A percentile compares a stretch with the other conserved stretches of the same genome.
phyloP scores from a whole-genome alignment of 2,888 invertebrate species.

The Tetragonisca angustula region DNA sequence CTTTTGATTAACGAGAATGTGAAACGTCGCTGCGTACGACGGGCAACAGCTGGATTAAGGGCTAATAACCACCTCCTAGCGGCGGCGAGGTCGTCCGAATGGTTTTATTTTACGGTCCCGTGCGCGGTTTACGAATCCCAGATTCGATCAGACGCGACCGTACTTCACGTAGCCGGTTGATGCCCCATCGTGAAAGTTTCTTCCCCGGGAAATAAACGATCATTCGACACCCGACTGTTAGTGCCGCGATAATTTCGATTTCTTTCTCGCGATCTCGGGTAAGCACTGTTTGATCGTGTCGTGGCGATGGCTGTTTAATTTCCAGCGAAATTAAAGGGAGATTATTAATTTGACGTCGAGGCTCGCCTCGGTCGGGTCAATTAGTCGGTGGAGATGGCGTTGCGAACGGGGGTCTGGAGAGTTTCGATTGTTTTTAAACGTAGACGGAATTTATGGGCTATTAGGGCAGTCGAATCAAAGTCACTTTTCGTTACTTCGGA shows the following conservation, averaged over 20 bases:
- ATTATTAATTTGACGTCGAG: not conserved
- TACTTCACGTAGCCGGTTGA: not conserved
- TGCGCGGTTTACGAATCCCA: slow-evolving; percentile 42
- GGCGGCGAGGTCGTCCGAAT: slow-evolving; percentile 47
- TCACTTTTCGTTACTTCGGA: not conserved
- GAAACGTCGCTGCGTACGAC: slow-evolving; percentile 53
- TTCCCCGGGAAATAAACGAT: not conserved
- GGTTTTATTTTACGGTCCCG: slow-evolving; percentile 58
- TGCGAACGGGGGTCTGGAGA: not conserved
- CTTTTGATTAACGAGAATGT: slow-evolving; percentile 67
- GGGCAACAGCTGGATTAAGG: slow-evolving; percentile 66
- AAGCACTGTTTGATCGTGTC: not conserved
- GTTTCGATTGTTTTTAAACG: not conserved
- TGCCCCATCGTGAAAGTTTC: not conserved
- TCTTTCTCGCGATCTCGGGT: not conserved
- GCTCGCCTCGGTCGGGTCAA: not conserved
- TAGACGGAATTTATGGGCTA: not conserved
- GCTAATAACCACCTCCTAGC: slow-evolving; percentile 60
- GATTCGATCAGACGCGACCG: slow-evolving; percentile 13
- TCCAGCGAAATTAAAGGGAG: not conserved
- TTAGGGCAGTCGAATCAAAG: not conserved
- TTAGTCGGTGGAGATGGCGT: not conserved
- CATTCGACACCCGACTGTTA: not conserved
- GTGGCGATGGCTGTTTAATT: not conserved
- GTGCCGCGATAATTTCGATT: slow-evolving; percentile 8